Evolutionary conservation across 2,113 vertebrate genomes (phyloP).

Genomic region (Ivindomyrus marchei): DNA sequence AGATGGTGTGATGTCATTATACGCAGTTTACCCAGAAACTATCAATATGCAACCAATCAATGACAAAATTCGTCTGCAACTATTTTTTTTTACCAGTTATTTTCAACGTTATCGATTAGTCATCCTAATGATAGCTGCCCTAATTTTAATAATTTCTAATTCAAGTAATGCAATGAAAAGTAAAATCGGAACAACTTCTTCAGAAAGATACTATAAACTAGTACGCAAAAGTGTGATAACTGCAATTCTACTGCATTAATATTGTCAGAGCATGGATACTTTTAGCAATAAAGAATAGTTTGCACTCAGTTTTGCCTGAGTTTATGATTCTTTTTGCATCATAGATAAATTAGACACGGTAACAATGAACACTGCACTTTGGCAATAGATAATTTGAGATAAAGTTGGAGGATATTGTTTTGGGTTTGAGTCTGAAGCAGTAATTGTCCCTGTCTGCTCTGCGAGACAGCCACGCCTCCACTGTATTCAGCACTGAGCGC

Average conservation of each 20-base stretch:
- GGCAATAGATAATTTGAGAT: constrained; percentile 42
- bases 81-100: not conserved
- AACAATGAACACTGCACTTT: constrained; percentile 31
- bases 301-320: constrained; percentile 2
- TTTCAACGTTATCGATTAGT: not conserved
- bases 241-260: not conserved
- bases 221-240: not conserved
- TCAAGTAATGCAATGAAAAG: not conserved
- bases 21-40: not conserved
- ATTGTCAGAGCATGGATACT: not conserved
- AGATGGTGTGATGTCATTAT: not conserved
- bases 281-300: not conserved
- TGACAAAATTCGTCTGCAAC: not conserved
- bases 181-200: not conserved
- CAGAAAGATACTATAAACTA: not conserved
- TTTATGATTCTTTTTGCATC: constrained; percentile 19
- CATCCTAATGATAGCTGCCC: not conserved
- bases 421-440: constrained; percentile 36
- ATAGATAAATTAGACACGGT: constrained; percentile 23
- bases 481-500: not conserved
- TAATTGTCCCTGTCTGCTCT: constrained; percentile 23
- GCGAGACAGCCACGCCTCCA: not conserved
- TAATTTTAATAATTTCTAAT: not conserved
- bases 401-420: constrained; percentile 23
- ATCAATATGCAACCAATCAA: not conserved